Base-by-base conservation (phyloP, 1,140 invertebrate species). In the Sitophilus oryzae region DNA sequence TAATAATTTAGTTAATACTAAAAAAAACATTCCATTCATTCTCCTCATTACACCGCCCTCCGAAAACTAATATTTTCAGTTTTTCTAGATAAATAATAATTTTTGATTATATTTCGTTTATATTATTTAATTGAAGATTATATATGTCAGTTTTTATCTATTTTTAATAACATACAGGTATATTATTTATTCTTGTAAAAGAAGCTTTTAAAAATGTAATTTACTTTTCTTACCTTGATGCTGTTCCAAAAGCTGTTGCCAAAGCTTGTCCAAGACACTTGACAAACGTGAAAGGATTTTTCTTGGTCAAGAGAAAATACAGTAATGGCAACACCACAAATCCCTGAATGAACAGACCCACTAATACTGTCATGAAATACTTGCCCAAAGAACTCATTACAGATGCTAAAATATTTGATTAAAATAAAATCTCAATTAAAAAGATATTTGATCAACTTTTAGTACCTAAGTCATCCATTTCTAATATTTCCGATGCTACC, bases 311-410 rank as follows among this genome's bases (percentile, higher is more conserved):
- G 4, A 84, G 1, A 30, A 82, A 79, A 65, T 82, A 89, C 5
- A 89, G 68, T 1, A 78, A 52, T 0, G 89, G 88, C 2, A 93
- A 72, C 10, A 89, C 68, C 3, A 91, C 64, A 49, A 89, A 82
- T 4, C 88, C 88, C 63, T 93, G 91, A 42, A 91, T 79, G 34
- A 83, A 75, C 0, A 93, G 73, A n/a, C 89, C 90, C 16, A 81
- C 61, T 3, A 91, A 60, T 0, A 93, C 90, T 0, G 89, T 92
- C 6, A 85, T 54, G 62, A 90, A 88, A 65, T 91, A 93, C 73
- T 88, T 75, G 36, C 90, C 90, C n/a, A 93, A 72, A 64, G 86
- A 82, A 47, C 81, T 77, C 34, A 89, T 76, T 35, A 90, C 79
- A 11, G 47, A 51, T 20, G 14, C 41, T 58, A 38, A 23, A 53